Conservation (phyloP, 2,888 invertebrate species). For the Drymonia ruficornis region DNA sequence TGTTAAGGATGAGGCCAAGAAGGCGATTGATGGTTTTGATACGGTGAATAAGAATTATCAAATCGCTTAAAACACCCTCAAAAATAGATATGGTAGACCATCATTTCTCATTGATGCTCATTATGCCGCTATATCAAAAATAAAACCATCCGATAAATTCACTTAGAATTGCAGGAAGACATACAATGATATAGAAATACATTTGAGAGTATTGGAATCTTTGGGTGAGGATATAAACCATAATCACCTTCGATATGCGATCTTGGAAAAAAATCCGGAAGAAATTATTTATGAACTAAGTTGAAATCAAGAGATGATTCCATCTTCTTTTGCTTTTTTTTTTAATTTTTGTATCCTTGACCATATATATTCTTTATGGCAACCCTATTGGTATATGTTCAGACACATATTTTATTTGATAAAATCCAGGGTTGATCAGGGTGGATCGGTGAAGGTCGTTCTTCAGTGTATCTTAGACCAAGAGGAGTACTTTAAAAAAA, state of each 20-base stretch:
- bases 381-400: no score
- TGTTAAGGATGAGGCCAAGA: background rate
- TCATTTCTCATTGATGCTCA: constrained; percentile 30
- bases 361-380: no score
- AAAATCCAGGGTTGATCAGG: no score
- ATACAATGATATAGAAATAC: constrained; percentile 29
- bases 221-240: constrained; percentile 34
- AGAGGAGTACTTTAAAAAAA: no score
- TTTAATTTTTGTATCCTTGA: no score
- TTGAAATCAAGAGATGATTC: no score
- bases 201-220: constrained; percentile 29
- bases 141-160: constrained; percentile 14
- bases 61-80: constrained; percentile 4
- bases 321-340: no score
- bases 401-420: no score
- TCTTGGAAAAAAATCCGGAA: constrained; percentile 16
- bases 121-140: constrained; percentile 24
- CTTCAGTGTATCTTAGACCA: no score
- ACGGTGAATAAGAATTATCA: constrained; percentile 26
- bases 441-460: no score
- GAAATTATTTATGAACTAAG: no score
- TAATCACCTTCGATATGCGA: constrained; percentile 19
- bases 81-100: constrained; percentile 1
- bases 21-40: constrained; percentile 13
- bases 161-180: constrained; percentile 18